A percentile compares a stretch with the other conserved stretches of the same genome.
Conservation (phyloP, 2,797 vertebrate genomes). For the Anabas testudineus region DNA sequence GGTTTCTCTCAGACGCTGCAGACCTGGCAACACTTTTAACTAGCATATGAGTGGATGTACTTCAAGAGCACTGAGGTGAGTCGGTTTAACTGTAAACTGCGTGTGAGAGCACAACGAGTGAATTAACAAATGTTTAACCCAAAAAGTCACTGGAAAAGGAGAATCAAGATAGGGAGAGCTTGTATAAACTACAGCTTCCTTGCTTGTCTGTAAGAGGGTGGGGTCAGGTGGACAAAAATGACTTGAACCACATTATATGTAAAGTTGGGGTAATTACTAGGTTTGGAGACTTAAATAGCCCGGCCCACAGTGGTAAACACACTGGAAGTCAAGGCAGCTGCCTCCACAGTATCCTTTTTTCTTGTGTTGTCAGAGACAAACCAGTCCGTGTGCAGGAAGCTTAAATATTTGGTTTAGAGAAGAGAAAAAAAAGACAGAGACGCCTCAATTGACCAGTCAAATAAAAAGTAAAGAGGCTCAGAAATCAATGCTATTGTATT, state of each 20-base stretch:
- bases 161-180: conserved; percentile 18
- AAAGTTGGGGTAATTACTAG: conserved; percentile 79
- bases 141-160: conserved; percentile 14
- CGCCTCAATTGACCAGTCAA: conserved; percentile 16
- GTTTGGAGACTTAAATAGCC: conserved; percentile 80
- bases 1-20: conserved; percentile 35
- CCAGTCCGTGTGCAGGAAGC: conserved; percentile 35
- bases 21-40: conserved; percentile 40
- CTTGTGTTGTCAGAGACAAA: conserved; percentile 53
- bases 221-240: conserved; percentile 79
- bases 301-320: conserved; percentile 76
- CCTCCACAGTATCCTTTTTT: conserved; percentile 55
- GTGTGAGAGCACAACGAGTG: conserved; percentile 2
- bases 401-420: conserved; percentile 55
- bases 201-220: conserved; percentile 68
- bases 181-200: conserved; percentile 32
- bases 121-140: conserved; percentile 7
- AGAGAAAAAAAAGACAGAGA: conserved; percentile 16
- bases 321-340: conserved; percentile 64
- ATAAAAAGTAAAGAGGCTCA: conserved; percentile 15
- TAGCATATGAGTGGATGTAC: conserved; percentile 37
- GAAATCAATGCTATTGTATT: conserved; percentile 14
- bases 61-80: conserved; percentile 22
- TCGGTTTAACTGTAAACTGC: not conserved
- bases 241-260: conserved; percentile 80